Evolutionary conservation across 2,113 vertebrate species (phyloP), one percentile per base, ranked within the genome.

Genomic region (Scophthalmus maximus): DNA sequence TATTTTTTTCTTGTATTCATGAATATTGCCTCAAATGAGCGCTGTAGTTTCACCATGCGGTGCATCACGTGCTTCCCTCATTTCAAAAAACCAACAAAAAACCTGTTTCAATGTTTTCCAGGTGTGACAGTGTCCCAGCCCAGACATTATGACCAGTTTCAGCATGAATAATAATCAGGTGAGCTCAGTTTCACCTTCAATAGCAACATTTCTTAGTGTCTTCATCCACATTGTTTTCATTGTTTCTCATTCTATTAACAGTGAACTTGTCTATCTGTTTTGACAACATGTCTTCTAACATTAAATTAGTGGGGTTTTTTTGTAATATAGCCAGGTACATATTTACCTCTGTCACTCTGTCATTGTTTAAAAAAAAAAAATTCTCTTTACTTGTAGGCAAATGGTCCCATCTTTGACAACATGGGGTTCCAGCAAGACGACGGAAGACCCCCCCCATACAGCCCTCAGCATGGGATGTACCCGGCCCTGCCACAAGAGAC

Each of bases 351-450:
- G n/a, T n/a, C 9, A 11, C 8, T 30, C 18, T 44, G 27, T 18
- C 0, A 17, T 2, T 34, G 14, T 55, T 50, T 14, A 6, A 18
- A 22, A 66, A 51, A 25, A n/a, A 11, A 18, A 1, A 2, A 4
- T 6, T 52, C 1, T 60, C n/a, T 30, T 47, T 40, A 32, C 3
- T 20, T 62, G n/a, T 70, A 93, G 92, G 68, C 5, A 15, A 18
- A 44, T 2, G 12, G 6, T 26, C 8, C 38, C 6, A 10, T 30
- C 17, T 90, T 89, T 7, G 75, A 90, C 14, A 94, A 94, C 79
- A 11, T 6, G 3, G 86, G 61, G 4, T 93, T 91, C 66, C 79
- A 82, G 4, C 22, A 76, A 10, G 88, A 84, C 4, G 79, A 87
- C 4, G 30, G 8, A 0, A 74, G 72, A 53, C 75, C 86, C 0